Evolutionary conservation across 2,797 vertebrate genomes (phyloP), one percentile per base, ranked within the genome.

Genomic region (Fistularia commersonii): DNA sequence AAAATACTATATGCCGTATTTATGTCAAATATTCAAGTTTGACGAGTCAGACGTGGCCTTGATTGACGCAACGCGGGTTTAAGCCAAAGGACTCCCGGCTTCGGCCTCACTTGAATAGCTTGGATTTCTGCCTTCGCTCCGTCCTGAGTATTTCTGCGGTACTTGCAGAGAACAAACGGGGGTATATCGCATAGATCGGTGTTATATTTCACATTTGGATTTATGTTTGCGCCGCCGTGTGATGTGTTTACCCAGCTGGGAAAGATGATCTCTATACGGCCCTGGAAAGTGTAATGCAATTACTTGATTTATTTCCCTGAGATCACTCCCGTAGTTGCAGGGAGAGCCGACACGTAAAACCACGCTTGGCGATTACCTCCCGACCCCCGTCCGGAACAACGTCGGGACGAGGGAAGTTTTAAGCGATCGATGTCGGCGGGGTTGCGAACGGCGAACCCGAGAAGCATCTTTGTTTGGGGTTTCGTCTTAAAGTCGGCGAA

Each of bases 211-310:
- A 82, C 67, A 68, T 87, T 78, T 80, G 76, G 83, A 72, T 74
- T 67, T 66, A 71, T 84, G 80, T 87, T 87, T 82, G 80, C 77
- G 74, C 76, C 76, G 73, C n/a, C 62, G 57, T 72, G 76, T 73
- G 82, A 83, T 76, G 76, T 75, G 64, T 86, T 89, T 84, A 87
- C 73, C 70, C 80, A 85, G 80, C 81, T 82, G 76, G 67, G 84
- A 82, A 85, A 88, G 80, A 81, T 64, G 80, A 90, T 90, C 84
- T 80, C 64, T 51, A 43, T 32, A 54, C 5, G 11, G 76, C 72
- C 32, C 64, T 68, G 68, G 67, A 76, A 72, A 71, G 70, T 59
- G 10, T 84, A 85, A 84, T 81, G 77, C 50, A 86, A 86, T 86
- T 85, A 85, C 78, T 69, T 72, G 68, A 84, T 83, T 81, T 64